A percentile compares a stretch with the other conserved stretches of the same genome.
phyloP scores from a whole-genome alignment of 2,888 invertebrate genomes.

The Hermodice carunculata region DNA sequence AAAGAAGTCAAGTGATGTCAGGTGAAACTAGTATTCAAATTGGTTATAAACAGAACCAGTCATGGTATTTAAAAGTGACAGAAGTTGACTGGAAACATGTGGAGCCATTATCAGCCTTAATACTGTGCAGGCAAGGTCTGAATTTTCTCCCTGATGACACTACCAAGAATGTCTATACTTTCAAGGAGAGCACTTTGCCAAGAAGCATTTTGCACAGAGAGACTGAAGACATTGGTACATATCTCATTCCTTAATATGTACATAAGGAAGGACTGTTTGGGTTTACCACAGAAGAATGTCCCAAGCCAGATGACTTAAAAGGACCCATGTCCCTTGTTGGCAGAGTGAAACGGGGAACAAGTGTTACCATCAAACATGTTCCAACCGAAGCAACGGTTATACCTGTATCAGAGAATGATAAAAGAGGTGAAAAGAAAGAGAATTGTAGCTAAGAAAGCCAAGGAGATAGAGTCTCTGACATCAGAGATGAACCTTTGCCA shows the following conservation, averaged over 20 bases:
- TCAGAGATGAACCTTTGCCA: slow-evolving; percentile 36
- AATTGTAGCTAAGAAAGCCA: background rate
- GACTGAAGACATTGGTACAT: background rate
- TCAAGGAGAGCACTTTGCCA: background rate
- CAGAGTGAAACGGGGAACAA: background rate
- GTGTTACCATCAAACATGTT: background rate
- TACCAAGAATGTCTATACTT: background rate
- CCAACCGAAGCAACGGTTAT: background rate
- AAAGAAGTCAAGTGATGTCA: too few relatives aligned
- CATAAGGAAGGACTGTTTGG: background rate
- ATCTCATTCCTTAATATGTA: background rate
- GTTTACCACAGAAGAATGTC: background rate
- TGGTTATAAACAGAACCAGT: slow-evolving; percentile 3
- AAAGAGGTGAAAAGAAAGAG: background rate
- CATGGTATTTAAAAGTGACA: too few relatives aligned
- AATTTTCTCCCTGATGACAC: background rate
- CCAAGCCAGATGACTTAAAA: background rate
- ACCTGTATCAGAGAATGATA: background rate
- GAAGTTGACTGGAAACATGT: slow-evolving; percentile 27
- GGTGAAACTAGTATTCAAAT: too few relatives aligned
- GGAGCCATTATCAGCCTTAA: slow-evolving; percentile 2
- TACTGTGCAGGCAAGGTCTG: slow-evolving; percentile 21
- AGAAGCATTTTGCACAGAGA: background rate
- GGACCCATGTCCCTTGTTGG: background rate
- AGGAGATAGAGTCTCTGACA: slow-evolving; percentile 12